Percentiles rank a stretch among this genome's conserved stretches.
Conservation (phyloP, 2,888 invertebrate species). For the Caprella mutica region DNA sequence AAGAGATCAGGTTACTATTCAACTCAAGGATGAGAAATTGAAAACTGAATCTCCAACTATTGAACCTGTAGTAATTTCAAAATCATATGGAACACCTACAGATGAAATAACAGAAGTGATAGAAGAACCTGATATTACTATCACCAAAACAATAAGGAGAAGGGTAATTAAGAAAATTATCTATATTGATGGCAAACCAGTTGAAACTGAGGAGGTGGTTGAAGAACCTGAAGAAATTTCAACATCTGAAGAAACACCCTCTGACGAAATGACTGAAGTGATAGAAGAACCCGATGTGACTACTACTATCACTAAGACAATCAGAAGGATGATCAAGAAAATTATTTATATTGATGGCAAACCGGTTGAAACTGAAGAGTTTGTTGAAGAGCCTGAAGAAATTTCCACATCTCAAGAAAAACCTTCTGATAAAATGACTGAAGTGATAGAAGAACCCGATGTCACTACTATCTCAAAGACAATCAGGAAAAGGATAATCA, state of each 20-base stretch:
- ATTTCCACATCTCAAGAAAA: too few species aligned
- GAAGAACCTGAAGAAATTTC: conserved; percentile 11
- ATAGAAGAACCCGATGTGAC: neutral
- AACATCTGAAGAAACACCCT: neutral
- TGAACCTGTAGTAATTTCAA: neutral
- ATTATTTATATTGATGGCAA: conserved; percentile 14
- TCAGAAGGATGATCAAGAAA: conserved; percentile 9
- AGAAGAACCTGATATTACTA: conserved; percentile 10
- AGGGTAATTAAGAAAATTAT: conserved; percentile 12
- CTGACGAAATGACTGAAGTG: neutral
- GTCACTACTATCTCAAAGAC: conserved; percentile 9
- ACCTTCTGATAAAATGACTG: too few species aligned
- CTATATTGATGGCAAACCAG: conserved; percentile 9
- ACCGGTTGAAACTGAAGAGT: conserved; percentile 13
- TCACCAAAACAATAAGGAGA: conserved; percentile 9
- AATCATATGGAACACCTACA: neutral
- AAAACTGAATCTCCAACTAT: too few species aligned
- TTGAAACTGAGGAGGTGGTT: conserved; percentile 13
- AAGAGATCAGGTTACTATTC: neutral
- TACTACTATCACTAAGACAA: neutral
- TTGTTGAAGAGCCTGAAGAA: conserved; percentile 8
- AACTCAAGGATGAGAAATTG: too few species aligned
- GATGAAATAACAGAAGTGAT: neutral
- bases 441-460: neutral
- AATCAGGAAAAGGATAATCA: conserved; percentile 13